phyloP scores from a whole-genome alignment of 2,113 vertebrate genomes.

The Motacilla alba region DNA sequence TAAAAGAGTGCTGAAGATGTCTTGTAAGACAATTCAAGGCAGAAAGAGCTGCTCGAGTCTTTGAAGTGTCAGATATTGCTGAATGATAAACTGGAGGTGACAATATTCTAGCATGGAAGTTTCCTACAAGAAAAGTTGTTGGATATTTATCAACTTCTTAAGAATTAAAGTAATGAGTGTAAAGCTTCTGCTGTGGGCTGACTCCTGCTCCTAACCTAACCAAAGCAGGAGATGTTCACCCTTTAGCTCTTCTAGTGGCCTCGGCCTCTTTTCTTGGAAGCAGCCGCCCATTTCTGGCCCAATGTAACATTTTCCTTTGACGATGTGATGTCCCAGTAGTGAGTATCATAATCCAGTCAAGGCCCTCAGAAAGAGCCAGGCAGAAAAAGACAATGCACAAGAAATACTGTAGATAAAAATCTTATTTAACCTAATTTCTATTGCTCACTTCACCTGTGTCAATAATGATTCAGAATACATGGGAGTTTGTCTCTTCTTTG shows the following conservation, averaged over 20 bases:
- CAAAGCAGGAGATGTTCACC: not conserved
- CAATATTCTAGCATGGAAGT: not conserved
- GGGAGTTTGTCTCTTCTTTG: not conserved
- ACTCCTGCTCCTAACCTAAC: not conserved
- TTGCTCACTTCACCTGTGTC: not conserved
- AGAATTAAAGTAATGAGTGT: not conserved
- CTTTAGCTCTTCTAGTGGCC: not conserved
- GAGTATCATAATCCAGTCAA: not conserved
- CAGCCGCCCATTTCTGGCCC: not conserved
- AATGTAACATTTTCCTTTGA: not conserved
- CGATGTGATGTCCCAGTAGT: not conserved
- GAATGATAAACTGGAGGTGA: not conserved
- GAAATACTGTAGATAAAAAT: not conserved
- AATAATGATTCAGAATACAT: not conserved
- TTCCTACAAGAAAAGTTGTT: conserved; percentile 46
- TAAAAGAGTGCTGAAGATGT: not conserved
- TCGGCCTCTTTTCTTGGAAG: conserved; percentile 22
- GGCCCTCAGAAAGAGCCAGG: not conserved
- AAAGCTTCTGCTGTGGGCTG: not conserved
- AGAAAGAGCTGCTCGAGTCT: not conserved
- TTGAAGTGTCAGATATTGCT: not conserved
- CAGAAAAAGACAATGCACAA: not conserved
- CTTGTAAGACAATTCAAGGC: not conserved
- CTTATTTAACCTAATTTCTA: not conserved
- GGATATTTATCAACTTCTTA: conserved; percentile 5